A percentile compares a stretch with the other conserved stretches of the same genome.
These are phyloP conservation scores for Chrysemys picta DNA, from an alignment of 2,113 vertebrate genomes.

Conservation along the genomic window DNA sequence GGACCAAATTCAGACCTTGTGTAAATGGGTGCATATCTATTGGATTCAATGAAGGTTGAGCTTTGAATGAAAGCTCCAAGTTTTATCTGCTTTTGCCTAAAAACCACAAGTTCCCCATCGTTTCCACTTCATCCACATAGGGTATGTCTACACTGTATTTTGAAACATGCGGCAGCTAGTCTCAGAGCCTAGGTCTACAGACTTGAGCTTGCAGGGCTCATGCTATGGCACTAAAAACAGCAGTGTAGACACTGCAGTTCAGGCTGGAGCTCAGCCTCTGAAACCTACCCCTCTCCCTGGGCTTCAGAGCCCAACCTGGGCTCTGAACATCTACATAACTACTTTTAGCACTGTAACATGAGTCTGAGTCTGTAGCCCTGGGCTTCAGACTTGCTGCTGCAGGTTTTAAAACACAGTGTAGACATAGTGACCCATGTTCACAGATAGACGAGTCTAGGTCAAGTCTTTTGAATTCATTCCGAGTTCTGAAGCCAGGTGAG, in stretches of 20 bases:
- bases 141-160: not conserved
- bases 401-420: not conserved
- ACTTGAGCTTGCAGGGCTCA: not conserved
- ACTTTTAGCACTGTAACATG: not conserved
- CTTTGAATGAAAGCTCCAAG: not conserved
- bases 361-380: not conserved
- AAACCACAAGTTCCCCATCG: not conserved
- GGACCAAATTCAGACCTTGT: not conserved
- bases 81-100: not conserved
- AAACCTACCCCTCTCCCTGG: not conserved
- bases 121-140: not conserved
- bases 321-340: not conserved
- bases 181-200: not conserved
- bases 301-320: not conserved
- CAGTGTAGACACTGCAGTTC: not conserved
- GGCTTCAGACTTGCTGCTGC: not conserved
- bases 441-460: constrained; percentile 20
- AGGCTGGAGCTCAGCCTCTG: not conserved
- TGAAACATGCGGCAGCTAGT: not conserved
- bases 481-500: constrained; percentile 47
- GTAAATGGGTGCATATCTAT: not conserved
- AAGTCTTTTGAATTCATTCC: constrained; percentile 28
- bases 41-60: not conserved
- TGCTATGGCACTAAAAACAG: not conserved
- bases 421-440: not conserved